Evolutionary conservation across 2,888 invertebrate species (phyloP), one percentile per base, ranked within the genome.

Genomic region (Subacronicta megacephala): DNA sequence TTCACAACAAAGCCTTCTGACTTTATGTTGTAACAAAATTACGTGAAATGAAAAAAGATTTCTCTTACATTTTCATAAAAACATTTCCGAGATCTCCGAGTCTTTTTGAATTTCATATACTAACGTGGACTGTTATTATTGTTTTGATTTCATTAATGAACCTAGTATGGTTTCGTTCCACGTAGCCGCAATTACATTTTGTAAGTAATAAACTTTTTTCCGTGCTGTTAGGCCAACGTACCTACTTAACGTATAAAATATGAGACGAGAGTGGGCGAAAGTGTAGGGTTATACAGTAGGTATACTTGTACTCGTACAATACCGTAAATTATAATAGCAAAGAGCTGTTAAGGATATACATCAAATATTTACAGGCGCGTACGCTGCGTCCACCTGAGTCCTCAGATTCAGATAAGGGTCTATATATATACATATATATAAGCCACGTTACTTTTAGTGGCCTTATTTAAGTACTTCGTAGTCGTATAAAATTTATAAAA

Each of bases 341-440:
- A 77, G 79, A 83, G 84, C 82, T 84, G 86, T 85, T 87, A 88
- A 82, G 86, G 79, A 77, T 81, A 77, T 83, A 81, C 87, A 90
- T 92, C 83, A 89, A 91, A 90, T 90, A 92, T 92, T 90, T 87
- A 92, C 80, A 81, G 78, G 74, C 75, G 76, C 72, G 79, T 74
- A 81, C 83, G 77, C 78, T 71, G 71, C 77, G 85, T 87, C 90
- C 92, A 92, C 91, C 92, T 92, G 92, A 79, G 89, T 77, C 76
- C 80, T 75, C 68, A 75, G 77, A 75, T 76, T 77, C 71, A 71
- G 71, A 75, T 81, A 80, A 81, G 72, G 81, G 75, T 61, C 65
- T 66, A 64, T 76, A 46, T 71, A 81, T 79, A 82, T 82, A 69
- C 76, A 64, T 66, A 64, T 76, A 46, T 71, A 81, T 79, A 82